Base-by-base conservation (phyloP, 2,888 invertebrate species). In the Tachina grossa region DNA sequence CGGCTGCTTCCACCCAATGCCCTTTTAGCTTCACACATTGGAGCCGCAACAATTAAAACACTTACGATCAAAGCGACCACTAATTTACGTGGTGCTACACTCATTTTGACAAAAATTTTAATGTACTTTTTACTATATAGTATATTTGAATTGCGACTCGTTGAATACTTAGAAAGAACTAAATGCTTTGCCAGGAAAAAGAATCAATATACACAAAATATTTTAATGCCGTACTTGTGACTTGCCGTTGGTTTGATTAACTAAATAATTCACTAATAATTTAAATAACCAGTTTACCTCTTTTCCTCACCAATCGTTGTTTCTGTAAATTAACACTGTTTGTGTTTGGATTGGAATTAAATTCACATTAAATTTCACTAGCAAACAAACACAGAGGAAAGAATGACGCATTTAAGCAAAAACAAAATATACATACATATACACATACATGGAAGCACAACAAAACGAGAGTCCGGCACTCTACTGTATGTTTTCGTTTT, bases 21-120 rank as follows among this genome's bases (percentile, higher is more conserved):
- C 75, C 92, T 91, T 51, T 91, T 90, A 2, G 90, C 90, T 81
- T 91, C 91, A 76, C 75, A 72, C 66, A 83, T 16, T 75, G 85
- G 83, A 63, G 71, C 66, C 43, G 59, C 43, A 9, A 59, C 13
- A 41, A 80, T 31, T 9, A 85, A 31, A 13, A 43, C 51, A 75
- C 71, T 55, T 51, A 80, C 43, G 11, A 83, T 0, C 19, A 79
- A 71, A 76, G 72, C 78, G 13, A 75, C 59, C 68, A 82, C 85
- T 61, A 71, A 47, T 47, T 65, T 82, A 43, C 43, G 76, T 79
- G 82, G 69, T 79, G 69, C 57, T 47, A 39, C n/a, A 47, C 19
- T 43, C 76, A 81, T 81, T 63, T 77, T 76, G 22, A 14, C 59
- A 45, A 55, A 57, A 66, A n/a, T 57, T 16, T 55, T n/a, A 31